phyloP scores from a whole-genome alignment of 2,888 invertebrate genomes.

The Dryadula phaetusa region DNA sequence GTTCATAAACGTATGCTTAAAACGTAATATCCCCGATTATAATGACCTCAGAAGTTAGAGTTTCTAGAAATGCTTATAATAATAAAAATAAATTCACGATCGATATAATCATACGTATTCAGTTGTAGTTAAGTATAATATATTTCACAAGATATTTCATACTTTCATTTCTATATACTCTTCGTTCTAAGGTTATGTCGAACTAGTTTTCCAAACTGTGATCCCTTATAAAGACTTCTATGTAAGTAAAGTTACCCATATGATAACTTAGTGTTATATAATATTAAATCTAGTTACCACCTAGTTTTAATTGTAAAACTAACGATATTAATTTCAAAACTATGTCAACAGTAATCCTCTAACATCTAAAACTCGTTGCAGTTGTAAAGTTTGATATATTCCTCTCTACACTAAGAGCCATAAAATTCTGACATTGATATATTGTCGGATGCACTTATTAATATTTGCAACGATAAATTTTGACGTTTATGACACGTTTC shows the following conservation, averaged over 20 bases:
- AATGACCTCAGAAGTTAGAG: slow-evolving; percentile 28
- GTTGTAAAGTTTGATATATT: slow-evolving; percentile 19
- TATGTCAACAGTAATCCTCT: slow-evolving; percentile 13
- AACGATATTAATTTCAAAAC: slow-evolving; percentile 13
- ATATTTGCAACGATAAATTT: slow-evolving; percentile 6
- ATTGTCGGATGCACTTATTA: slow-evolving; percentile 11
- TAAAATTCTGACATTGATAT: slow-evolving; percentile 17
- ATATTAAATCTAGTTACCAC: slow-evolving; percentile 47
- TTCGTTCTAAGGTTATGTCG: slow-evolving; percentile 55
- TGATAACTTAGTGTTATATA: slow-evolving; percentile 47
- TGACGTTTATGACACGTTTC: background rate
- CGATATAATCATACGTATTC: background rate
- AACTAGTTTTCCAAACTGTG: slow-evolving; percentile 83
- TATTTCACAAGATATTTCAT: background rate
- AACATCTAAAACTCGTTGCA: slow-evolving; percentile 13
- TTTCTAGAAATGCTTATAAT: slow-evolving; percentile 13
- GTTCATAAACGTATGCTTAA: slow-evolving; percentile 39
- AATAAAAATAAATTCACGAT: background rate
- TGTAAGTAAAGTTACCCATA: slow-evolving; percentile 69
- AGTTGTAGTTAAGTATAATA: background rate
- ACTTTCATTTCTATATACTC: slow-evolving; percentile 22
- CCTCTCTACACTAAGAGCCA: background rate
- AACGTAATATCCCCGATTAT: slow-evolving; percentile 43
- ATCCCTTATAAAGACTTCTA: slow-evolving; percentile 84
- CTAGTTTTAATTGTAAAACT: slow-evolving; percentile 43